These are phyloP conservation scores for Trichechus manatus DNA, from an alignment of 2,113 vertebrate genomes.

Conservation along the genomic window DNA sequence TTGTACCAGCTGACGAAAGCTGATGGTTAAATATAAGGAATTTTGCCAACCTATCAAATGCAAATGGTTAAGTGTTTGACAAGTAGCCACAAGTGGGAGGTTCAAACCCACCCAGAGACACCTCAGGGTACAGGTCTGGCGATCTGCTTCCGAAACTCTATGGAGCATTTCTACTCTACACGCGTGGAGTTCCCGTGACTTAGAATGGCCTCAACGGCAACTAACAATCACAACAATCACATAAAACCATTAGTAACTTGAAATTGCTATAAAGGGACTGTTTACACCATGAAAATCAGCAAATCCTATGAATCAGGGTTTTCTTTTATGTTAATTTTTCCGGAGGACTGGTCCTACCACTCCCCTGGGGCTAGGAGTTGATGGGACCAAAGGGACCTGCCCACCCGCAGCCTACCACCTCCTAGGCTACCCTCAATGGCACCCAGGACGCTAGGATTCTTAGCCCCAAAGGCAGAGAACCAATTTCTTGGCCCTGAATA, in stretches of 20 bases:
- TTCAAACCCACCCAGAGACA: too few species aligned
- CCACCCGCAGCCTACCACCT: not conserved
- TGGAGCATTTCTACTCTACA: too few species aligned
- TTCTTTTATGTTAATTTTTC: not conserved
- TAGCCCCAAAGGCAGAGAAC: not conserved
- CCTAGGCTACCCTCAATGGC: not conserved
- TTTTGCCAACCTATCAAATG: not conserved
- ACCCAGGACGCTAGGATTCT: not conserved
- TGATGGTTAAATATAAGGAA: not conserved
- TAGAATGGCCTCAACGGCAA: too few species aligned
- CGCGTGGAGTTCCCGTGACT: too few species aligned
- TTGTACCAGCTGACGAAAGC: not conserved
- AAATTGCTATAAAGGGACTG: not conserved
- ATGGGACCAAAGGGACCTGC: accelerated
- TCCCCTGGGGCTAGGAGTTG: accelerated
- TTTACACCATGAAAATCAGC: too few species aligned
- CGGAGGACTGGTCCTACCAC: not conserved
- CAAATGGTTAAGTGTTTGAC: too few species aligned
- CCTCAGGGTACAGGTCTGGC: too few species aligned
- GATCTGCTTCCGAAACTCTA: too few species aligned
- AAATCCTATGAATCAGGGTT: not conserved
- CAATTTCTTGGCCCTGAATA: not conserved
- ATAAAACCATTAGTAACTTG: not conserved
- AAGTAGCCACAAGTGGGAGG: too few species aligned
- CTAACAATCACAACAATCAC: too few species aligned